Evolutionary conservation across 2,888 invertebrate genomes (phyloP), one percentile per base, ranked within the genome.

Genomic region (Epiperipatus broadwayi): DNA sequence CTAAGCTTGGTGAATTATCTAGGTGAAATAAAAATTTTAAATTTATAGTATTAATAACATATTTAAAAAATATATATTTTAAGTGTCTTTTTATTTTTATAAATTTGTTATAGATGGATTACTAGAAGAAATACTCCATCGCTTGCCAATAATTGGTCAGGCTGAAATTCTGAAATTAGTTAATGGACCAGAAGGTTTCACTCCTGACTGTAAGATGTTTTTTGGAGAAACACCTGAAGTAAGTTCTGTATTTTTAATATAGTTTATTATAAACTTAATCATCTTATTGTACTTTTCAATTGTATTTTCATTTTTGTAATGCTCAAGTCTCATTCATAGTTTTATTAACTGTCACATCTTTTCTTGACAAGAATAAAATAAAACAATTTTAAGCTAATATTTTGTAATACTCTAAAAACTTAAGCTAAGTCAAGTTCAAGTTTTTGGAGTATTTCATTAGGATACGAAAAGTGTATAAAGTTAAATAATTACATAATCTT

Each of bases 201-300:
- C 91, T 3, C 91, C 95, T 0, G 95, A 97, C 57, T 85, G 87
- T 58, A 81, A 79, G 54, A 85, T 87, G 79, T 80, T 93, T 38
- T 69, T 95, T 1, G 95, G 95, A 0, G 83, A 89, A 65, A 73
- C 81, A 3, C 80, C 91, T 0, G 91, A 93, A 69, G 80, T 83
- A 53, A 52, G 53, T 40, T n/a, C 15, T 10, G 4, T 16, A 3
- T 8, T 16, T 8, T 32, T 21, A 3, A 3, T n/a, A 4, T 30
- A 5, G 4, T n/a, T 3, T 10, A 35, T 35, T 37, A 35, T 8
- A 14, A 12, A 27, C 7, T 5, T 39, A 16, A 36, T 35, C 31
- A 21, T 31, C 35, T 36, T 39, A 19, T 40, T 30, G 19, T n/a
- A 20, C 29, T 18, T 28, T 21, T 15, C 31, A n/a, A 14, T 21